Evolutionary conservation across 2,888 invertebrate species (phyloP).

Genomic region (Physocephala rufipes): DNA sequence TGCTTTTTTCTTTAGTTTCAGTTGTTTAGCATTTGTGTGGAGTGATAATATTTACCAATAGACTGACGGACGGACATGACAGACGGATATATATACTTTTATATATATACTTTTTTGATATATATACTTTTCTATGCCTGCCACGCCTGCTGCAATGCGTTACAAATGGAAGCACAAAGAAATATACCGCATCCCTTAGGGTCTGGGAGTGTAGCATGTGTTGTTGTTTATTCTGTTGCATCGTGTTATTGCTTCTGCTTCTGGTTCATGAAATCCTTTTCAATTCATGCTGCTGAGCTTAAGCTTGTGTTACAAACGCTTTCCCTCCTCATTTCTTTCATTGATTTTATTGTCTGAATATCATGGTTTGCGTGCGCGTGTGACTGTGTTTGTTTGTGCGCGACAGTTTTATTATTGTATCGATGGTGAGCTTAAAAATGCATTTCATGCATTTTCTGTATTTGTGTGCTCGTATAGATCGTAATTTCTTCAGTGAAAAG

Average conservation of each 20-base stretch:
- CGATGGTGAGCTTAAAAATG: conserved; percentile 30
- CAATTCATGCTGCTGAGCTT: conserved; percentile 29
- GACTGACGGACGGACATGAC: too few species aligned
- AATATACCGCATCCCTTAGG: not conserved
- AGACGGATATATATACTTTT: too few species aligned
- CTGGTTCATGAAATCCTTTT: conserved; percentile 19
- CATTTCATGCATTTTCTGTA: conserved; percentile 29
- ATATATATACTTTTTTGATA: conserved; percentile 18
- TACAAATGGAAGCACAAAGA: not conserved
- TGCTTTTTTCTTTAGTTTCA: too few species aligned
- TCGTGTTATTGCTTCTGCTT: conserved; percentile 5
- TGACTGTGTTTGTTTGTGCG: conserved; percentile 15
- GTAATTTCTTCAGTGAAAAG: conserved; percentile 25
- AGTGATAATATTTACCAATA: too few species aligned
- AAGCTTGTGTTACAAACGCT: conserved; percentile 21
- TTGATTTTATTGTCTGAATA: conserved; percentile 11
- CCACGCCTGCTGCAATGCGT: not conserved
- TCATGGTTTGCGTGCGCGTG: not conserved
- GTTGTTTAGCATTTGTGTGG: too few species aligned
- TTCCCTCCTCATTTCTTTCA: too few species aligned
- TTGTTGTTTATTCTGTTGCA: not conserved
- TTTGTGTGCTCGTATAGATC: conserved; percentile 30
- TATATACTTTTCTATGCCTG: not conserved
- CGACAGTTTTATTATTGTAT: not conserved
- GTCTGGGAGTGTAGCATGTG: not conserved